Evolutionary conservation across 2,888 invertebrate genomes (phyloP).

Genomic region (Spatulosminthurus flaviceps): DNA sequence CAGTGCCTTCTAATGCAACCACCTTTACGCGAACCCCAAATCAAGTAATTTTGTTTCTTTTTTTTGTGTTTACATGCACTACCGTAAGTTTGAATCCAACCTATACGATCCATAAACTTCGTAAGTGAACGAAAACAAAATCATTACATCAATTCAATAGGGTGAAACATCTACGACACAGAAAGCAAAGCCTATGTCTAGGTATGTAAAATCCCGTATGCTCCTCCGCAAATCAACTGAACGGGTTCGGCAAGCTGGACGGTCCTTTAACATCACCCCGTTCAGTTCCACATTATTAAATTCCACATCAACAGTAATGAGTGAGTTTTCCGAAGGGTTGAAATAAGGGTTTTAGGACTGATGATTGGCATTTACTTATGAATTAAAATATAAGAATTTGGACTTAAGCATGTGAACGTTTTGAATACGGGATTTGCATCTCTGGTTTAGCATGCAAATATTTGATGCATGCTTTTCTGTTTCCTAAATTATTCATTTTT

Average conservation of each 20-base stretch:
- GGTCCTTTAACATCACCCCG: neutral
- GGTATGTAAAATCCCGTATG: neutral
- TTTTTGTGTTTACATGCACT: too few relatives aligned
- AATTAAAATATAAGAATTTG: too few relatives aligned
- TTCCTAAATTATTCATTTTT: too few relatives aligned
- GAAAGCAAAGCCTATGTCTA: neutral
- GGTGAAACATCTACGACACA: neutral
- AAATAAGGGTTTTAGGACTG: neutral
- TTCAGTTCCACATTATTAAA: neutral
- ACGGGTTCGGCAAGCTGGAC: neutral
- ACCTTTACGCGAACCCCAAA: neutral
- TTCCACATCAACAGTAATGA: slow-evolving; percentile 8
- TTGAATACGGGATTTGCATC: too few relatives aligned
- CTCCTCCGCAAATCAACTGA: neutral
- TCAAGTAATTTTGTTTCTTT: slow-evolving; percentile 23
- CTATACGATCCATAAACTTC: too few relatives aligned
- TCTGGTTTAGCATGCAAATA: too few relatives aligned
- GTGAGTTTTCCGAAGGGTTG: neutral
- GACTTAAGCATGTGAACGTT: too few relatives aligned
- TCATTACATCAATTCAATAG: neutral
- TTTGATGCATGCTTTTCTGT: too few relatives aligned
- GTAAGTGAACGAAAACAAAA: too few relatives aligned
- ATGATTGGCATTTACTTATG: neutral
- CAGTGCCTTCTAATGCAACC: neutral
- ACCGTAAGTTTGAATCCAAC: too few relatives aligned